Evolutionary conservation across 2,113 vertebrate genomes (phyloP).

Genomic region (Trichechus manatus): DNA sequence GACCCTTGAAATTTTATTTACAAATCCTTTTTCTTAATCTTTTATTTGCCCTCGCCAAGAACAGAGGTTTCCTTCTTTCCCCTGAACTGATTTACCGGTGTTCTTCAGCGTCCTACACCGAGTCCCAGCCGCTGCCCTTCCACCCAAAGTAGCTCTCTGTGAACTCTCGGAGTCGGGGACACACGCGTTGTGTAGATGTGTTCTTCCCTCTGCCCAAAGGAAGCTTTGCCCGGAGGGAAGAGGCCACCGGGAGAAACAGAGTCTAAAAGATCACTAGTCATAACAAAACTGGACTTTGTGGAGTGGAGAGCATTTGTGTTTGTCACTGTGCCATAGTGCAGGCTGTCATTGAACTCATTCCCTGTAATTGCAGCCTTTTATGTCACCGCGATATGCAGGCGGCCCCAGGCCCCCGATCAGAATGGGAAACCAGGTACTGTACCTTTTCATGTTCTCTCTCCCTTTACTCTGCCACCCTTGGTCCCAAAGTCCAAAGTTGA

Average conservation of each 20-base stretch:
- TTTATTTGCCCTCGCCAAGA: not conserved
- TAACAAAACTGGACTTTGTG: slow-evolving; percentile 79
- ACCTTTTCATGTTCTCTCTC: slow-evolving; percentile 55
- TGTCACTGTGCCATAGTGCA: slow-evolving; percentile 49
- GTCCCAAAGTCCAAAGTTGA: not conserved
- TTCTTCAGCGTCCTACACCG: not conserved
- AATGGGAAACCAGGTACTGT: slow-evolving; percentile 97
- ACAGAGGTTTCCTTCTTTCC: slow-evolving; percentile 30
- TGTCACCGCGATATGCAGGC: slow-evolving; percentile 98
- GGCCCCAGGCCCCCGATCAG: slow-evolving; percentile 98
- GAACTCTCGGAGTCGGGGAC: not conserved
- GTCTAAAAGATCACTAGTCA: slow-evolving; percentile 45
- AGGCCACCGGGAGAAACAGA: slow-evolving; percentile 49
- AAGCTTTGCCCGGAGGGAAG: slow-evolving; percentile 60
- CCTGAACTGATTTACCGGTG: not conserved
- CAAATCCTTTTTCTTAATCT: not conserved
- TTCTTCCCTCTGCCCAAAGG: slow-evolving; percentile 46
- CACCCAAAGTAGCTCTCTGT: not conserved
- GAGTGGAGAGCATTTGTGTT: slow-evolving; percentile 73
- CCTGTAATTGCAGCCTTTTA: slow-evolving; percentile 95
- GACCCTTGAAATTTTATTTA: not conserved
- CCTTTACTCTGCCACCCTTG: not conserved
- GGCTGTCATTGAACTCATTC: slow-evolving; percentile 84
- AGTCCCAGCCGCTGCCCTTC: not conserved
- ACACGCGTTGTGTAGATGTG: accelerated